Evolutionary conservation across 2,113 vertebrate species (phyloP), one percentile per base, ranked within the genome.

Genomic region (Platysternon megacephalum): DNA sequence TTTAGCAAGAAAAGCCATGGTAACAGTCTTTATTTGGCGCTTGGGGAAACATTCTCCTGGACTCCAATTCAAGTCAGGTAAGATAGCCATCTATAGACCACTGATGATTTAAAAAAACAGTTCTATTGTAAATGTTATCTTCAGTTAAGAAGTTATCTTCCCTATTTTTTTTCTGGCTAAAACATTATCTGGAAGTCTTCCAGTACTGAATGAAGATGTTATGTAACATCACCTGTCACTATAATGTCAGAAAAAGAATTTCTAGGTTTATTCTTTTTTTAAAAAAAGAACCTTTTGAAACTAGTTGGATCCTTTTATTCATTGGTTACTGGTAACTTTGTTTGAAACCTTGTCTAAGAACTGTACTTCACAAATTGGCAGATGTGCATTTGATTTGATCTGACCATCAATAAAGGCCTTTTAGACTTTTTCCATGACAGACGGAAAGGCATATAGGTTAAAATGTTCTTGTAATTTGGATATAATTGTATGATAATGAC

Each of bases 11-110:
- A 11, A 76, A 7, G 24, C 5, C 7, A 56, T 72, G 74, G 29
- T 65, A 6, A 35, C 72, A 19, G 87, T 74, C 91, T 91, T 87
- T 53, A 78, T 82, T 76, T 90, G 24, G 21, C 65, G 61, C 21
- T 72, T 65, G 1, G 46, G 44, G 17, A 91, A 61, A 85, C 19
- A 55, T n/a, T n/a, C 85, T 1, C 32, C 53, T 86, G 81, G 5
- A 68, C 8, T 80, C 35, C 46, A 78, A 80, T 93, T 91, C 12
- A 8, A 84, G 16, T 68, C 21, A 56, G 42, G 39, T 39, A 93
- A 51, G 9, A 93, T 8, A 93, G 78, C 3, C 14, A 79, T 44
- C 51, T n/a, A 8, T 46, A 56, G 26, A 88, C 80, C 88, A 82
- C 3, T 28, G 5, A 35, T 68, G 55, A 7, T 81, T 42, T 6